These are phyloP conservation scores for Muntiacus muntjak DNA, from an alignment of 2,113 vertebrate species.

Conservation along the genomic window DNA sequence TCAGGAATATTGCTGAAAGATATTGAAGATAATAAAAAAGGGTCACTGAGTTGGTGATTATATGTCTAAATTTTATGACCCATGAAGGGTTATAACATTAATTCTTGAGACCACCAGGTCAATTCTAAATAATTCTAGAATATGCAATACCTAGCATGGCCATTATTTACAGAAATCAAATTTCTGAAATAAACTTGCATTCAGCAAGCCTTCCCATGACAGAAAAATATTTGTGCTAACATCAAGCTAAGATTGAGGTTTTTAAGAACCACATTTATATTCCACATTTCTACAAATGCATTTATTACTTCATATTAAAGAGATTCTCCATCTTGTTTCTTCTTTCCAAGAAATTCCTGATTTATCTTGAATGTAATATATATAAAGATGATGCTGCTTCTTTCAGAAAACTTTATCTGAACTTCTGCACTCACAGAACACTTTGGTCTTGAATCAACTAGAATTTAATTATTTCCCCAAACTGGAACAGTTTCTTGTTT, in stretches of 20 bases:
- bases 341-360: not conserved
- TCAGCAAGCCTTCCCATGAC: not conserved
- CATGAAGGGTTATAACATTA: not conserved
- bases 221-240: not conserved
- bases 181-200: not conserved
- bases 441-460: not conserved
- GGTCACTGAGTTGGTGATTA: not conserved
- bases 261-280: not conserved
- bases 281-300: not conserved
- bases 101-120: not conserved
- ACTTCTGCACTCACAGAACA: not conserved
- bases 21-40: not conserved
- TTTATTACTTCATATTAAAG: not conserved
- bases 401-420: not conserved
- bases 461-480: not conserved
- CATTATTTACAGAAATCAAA: not conserved
- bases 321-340: not conserved
- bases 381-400: not conserved
- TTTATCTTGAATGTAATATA: not conserved
- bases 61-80: not conserved
- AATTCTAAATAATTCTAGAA: constrained; percentile 18
- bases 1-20: not conserved
- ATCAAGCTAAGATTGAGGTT: not conserved
- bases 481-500: not conserved
- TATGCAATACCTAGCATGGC: not conserved